These are phyloP conservation scores for Benthosema pterotum DNA, from an alignment of 2,797 vertebrate genomes.

Conservation along the genomic window DNA sequence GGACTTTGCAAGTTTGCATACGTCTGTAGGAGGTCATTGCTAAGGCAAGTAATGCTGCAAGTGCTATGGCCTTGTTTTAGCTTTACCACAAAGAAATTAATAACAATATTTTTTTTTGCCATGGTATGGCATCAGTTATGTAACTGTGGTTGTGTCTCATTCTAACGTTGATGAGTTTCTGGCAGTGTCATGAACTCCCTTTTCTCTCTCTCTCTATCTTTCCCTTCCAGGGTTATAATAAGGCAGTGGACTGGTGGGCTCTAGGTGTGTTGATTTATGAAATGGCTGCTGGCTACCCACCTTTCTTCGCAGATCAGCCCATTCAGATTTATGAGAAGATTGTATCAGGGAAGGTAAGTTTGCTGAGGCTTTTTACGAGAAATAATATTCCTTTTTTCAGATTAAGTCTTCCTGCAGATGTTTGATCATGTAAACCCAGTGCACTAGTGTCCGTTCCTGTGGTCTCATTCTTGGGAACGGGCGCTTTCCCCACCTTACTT, in stretches of 20 bases:
- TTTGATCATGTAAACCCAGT: neutral
- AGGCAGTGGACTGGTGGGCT: slow-evolving; percentile 97
- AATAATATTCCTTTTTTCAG: neutral
- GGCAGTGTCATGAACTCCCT: slow-evolving; percentile 18
- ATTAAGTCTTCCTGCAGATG: neutral
- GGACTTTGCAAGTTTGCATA: too few relatives aligned
- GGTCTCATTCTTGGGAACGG: too few relatives aligned
- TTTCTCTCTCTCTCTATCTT: slow-evolving; percentile 12
- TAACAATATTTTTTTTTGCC: neutral
- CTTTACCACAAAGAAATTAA: neutral
- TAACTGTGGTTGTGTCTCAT: neutral
- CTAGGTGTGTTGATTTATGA: slow-evolving; percentile 95
- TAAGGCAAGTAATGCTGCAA: too few relatives aligned
- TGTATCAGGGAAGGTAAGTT: slow-evolving; percentile 92
- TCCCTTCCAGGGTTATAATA: slow-evolving; percentile 89
- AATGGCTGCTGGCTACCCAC: slow-evolving; percentile 98
- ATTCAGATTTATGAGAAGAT: slow-evolving; percentile 98
- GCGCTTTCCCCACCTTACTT: too few relatives aligned
- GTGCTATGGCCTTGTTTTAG: too few relatives aligned
- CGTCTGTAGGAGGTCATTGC: too few relatives aligned
- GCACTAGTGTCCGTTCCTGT: too few relatives aligned
- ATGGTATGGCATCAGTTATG: neutral
- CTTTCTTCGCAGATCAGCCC: slow-evolving; percentile 95
- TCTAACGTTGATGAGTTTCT: too few relatives aligned
- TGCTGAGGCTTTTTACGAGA: neutral